Evolutionary conservation across 2,888 invertebrate genomes (phyloP), one percentile per base, ranked within the genome.

Genomic region (Tetragonisca angustula): DNA sequence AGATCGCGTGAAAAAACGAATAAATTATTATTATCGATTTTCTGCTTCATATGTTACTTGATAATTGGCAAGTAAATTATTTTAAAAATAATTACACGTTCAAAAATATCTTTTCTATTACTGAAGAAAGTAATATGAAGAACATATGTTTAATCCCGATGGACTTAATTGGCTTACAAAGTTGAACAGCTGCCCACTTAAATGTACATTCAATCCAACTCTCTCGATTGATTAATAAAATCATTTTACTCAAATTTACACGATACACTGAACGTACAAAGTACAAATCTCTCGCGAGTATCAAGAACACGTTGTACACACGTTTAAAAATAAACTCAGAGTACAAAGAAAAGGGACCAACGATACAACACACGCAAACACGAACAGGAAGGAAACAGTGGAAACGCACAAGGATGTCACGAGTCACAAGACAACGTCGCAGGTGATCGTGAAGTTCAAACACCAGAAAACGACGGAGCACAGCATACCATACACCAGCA

Each of bases 401-500:
- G 27, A 54, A 27, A 50, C 54, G 3, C 27, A 27, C 2, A 50
- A 62, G 17, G 36, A 54, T 24, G 4, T 0, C 15, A 65, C 52
- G 17, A 27, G 27, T 72, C 32, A 62, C 4, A n/a, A n/a, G 6
- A 69, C 9, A 65, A 74, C n/a, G 0, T 92, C 90, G 43, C 92
- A 92, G 6, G 56, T 83, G 36, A 91, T 88, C 9, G 91, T 91
- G 72, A 91, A 90, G 62, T 91, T 90, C 24, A 92, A 80, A 52
- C 87, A 91, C 88, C 89, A 92, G 54, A 92, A 92, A 4, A 92
- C 88, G 11, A 92, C 59, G 3, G 83, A 86, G 77, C 91, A 92
- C 0, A 92, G 50, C 1, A 88, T 74, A 21, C 89, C 90, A 32
- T 91, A 92, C 17, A 91, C 54, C n/a, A 92, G 32, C 2, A 87